These are phyloP conservation scores for Zelleria hepariella DNA, from an alignment of 2,888 invertebrate genomes.

Conservation along the genomic window DNA sequence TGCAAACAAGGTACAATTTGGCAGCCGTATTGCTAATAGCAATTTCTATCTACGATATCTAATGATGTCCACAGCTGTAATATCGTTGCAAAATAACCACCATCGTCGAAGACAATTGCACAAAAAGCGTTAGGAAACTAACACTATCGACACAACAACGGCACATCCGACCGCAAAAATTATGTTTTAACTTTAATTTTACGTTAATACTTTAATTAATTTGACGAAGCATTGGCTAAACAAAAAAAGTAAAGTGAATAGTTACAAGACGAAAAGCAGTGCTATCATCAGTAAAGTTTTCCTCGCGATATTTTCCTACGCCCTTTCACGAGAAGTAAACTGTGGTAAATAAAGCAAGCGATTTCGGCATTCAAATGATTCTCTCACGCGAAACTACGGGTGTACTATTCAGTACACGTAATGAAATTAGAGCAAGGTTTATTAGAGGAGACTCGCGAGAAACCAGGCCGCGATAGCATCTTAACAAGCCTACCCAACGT, in stretches of 20 bases:
- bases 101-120: neutral
- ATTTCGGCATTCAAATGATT: neutral
- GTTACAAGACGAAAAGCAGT: too few relatives aligned
- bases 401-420: neutral
- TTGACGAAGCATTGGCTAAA: neutral
- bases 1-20: too few relatives aligned
- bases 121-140: neutral
- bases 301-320: too few relatives aligned
- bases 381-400: neutral
- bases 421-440: neutral
- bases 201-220: neutral
- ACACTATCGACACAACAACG: neutral
- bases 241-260: too few relatives aligned
- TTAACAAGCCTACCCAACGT: neutral
- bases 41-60: too few relatives aligned
- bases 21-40: too few relatives aligned
- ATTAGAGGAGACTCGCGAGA: neutral
- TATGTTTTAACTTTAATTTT: too few relatives aligned
- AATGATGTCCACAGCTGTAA: neutral
- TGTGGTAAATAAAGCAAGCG: neutral
- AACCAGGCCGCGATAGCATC: neutral
- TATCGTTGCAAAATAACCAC: neutral
- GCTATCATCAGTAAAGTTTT: too few relatives aligned
- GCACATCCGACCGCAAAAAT: neutral
- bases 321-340: too few relatives aligned